These are phyloP conservation scores for Omphaloscelis lunosa DNA, from an alignment of 2,888 invertebrate genomes.

Conservation along the genomic window DNA sequence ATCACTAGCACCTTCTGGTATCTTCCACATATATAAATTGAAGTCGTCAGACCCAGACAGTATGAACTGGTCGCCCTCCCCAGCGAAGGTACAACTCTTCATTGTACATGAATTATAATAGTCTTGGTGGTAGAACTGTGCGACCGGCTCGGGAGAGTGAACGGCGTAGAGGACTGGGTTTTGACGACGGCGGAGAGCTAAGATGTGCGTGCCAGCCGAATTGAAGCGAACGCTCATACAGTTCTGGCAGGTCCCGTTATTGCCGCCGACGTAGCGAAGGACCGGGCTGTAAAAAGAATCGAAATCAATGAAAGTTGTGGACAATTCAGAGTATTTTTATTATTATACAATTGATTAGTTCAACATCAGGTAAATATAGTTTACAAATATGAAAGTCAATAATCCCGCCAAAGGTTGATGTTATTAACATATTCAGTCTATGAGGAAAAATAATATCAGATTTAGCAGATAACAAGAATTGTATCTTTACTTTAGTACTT, in stretches of 20 bases:
- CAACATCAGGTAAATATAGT: neutral
- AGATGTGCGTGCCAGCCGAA: conserved; percentile 93
- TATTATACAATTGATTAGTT: neutral
- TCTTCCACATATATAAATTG: conserved; percentile 98
- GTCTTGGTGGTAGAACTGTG: conserved; percentile 97
- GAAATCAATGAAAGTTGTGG: neutral
- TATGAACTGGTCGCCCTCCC: conserved; percentile 96
- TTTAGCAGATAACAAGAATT: neutral
- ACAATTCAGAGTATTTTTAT: neutral
- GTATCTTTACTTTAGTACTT: neutral
- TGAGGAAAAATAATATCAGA: neutral
- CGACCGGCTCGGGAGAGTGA: conserved; percentile 93
- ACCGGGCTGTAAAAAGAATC: conserved; percentile 89
- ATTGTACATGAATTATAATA: conserved; percentile 99
- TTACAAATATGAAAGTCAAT: neutral
- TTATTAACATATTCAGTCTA: neutral
- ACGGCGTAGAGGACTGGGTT: conserved; percentile 96
- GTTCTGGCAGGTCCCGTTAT: conserved; percentile 92
- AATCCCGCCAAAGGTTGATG: neutral
- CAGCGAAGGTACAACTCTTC: conserved; percentile 99
- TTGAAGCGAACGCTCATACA: conserved; percentile 98
- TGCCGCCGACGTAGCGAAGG: conserved; percentile 92
- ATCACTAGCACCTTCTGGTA: conserved; percentile 91
- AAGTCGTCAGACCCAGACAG: conserved; percentile 99
- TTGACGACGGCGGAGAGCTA: conserved; percentile 96